These are phyloP conservation scores for Cheiracanthium punctorium DNA, from an alignment of 2,888 invertebrate genomes.

Conservation along the genomic window DNA sequence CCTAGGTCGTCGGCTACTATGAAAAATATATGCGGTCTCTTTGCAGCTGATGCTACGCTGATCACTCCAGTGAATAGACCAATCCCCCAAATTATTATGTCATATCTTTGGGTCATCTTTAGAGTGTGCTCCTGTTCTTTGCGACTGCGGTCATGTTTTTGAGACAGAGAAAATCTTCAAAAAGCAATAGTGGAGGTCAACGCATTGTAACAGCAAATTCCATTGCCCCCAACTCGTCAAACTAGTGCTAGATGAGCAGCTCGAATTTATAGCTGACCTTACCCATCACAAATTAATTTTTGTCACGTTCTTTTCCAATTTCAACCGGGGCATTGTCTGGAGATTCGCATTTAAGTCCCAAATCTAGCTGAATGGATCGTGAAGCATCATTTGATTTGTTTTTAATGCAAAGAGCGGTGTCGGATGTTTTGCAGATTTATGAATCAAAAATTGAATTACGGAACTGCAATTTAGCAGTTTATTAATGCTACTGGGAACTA, in stretches of 20 bases:
- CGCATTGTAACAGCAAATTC: constrained; percentile 34
- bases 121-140: not conserved
- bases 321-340: no score
- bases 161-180: constrained; percentile 5
- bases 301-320: not conserved
- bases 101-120: constrained; percentile 6
- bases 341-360: no score
- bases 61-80: not conserved
- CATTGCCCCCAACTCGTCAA: constrained; percentile 37
- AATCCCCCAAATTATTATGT: not conserved
- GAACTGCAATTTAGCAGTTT: no score
- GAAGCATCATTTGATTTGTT: no score
- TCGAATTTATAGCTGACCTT: not conserved
- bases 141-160: not conserved
- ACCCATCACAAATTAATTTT: not conserved
- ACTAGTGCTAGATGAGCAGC: constrained; percentile 12
- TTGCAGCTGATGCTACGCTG: not conserved
- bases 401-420: no score
- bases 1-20: constrained; percentile 68
- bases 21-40: constrained; percentile 58
- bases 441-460: no score
- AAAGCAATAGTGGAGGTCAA: constrained; percentile 42
- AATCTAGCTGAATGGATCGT: no score
- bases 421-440: no score
- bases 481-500: no score